phyloP scores from a whole-genome alignment of 2,113 vertebrate species.

The Salvelinus namaycush region DNA sequence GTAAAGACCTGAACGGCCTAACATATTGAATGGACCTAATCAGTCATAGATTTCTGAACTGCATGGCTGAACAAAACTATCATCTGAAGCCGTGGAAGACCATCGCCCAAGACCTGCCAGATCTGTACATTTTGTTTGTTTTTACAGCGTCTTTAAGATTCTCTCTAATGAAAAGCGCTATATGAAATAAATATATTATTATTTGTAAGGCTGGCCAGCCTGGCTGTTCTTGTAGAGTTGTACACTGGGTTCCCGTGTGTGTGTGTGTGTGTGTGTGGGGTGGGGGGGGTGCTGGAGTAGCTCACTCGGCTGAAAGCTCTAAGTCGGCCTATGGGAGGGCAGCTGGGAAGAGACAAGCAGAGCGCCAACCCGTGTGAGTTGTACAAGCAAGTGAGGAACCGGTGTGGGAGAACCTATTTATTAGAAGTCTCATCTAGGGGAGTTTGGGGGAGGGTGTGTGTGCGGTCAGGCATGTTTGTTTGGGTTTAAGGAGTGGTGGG shows the following conservation, averaged over 20 bases:
- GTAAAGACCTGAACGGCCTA: too few relatives aligned
- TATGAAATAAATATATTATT: too few relatives aligned
- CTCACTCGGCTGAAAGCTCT: not conserved
- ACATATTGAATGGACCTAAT: too few relatives aligned
- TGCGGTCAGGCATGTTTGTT: slow-evolving; percentile 26
- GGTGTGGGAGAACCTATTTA: slow-evolving; percentile 15
- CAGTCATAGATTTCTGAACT: too few relatives aligned
- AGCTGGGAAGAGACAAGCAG: slow-evolving; percentile 6
- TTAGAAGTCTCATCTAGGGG: slow-evolving; percentile 15
- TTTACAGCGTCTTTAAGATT: too few relatives aligned
- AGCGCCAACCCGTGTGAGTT: not conserved
- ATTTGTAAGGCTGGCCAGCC: too few relatives aligned
- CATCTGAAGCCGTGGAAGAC: too few relatives aligned
- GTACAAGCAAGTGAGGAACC: not conserved
- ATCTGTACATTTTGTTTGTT: too few relatives aligned
- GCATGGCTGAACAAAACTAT: too few relatives aligned
- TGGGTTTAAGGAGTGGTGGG: slow-evolving; percentile 45
- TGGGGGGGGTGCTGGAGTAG: not conserved
- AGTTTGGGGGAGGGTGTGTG: slow-evolving; percentile 27
- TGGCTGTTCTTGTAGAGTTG: not conserved
- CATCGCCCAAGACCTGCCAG: too few relatives aligned
- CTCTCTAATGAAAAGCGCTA: too few relatives aligned
- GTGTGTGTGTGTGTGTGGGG: not conserved
- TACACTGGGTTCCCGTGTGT: not conserved
- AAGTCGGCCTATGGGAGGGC: not conserved